Evolutionary conservation across 2,797 vertebrate species (phyloP), one percentile per base, ranked within the genome.

Genomic region (Pitangus sulphuratus): DNA sequence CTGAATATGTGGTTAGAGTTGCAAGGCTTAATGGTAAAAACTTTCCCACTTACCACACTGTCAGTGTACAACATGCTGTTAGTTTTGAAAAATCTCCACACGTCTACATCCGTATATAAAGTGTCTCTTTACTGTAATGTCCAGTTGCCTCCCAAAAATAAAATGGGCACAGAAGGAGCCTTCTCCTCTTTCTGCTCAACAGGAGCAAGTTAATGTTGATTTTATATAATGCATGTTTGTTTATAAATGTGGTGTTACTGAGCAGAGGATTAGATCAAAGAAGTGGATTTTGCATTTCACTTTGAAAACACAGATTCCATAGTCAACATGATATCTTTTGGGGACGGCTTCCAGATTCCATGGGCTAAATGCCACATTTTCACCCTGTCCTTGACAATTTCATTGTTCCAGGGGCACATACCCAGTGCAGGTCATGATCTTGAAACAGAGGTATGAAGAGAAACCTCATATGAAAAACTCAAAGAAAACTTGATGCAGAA

Each of bases 231-330:
- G 54, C 53, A 31, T 87, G 62, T 68, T 95, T 95, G 64, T 91
- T 93, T 96, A 86, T 89, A 68, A 89, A 92, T 84, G 58, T 33
- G 47, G 76, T 90, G 83, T 93, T 94, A 76, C 80, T 33, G 74
- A 82, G 94, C 40, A 54, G 71, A 87, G 50, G 28, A 76, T 62
- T 62, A 76, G 70, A 88, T 90, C 83, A 93, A 92, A 94, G 71
- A 57, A 91, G 58, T 53, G 48, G 37, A 68, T 91, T 95, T 93
- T 89, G 83, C 60, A 54, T 94, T 95, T 94, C 7, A 6, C 70
- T 87, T 89, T 87, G 77, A 95, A 94, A 64, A 58, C 58, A 40
- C 70, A 86, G 56, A 53, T 84, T 87, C 60, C 70, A 12, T 6
- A 35, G 37, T 78, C 77, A 87, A 87, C 28, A 39, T 21, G 51